These are phyloP conservation scores for Antrozous pallidus DNA, from an alignment of 2,797 vertebrate species.

Conservation along the genomic window DNA sequence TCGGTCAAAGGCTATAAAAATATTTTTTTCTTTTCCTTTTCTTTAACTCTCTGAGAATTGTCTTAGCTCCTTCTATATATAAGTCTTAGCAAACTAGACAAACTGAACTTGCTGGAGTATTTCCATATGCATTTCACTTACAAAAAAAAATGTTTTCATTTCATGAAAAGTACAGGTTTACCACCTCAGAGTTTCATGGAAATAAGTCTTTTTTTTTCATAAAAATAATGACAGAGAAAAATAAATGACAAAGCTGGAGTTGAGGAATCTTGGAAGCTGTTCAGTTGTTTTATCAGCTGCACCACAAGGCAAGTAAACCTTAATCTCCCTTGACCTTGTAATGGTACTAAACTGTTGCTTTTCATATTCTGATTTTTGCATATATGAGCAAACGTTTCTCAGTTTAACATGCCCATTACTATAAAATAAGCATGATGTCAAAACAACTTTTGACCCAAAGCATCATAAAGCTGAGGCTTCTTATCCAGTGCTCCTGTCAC, in stretches of 20 bases:
- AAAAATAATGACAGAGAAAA: slow-evolving; percentile 73
- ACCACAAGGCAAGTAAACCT: slow-evolving; percentile 63
- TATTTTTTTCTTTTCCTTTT: slow-evolving; percentile 16
- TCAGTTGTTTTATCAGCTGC: slow-evolving; percentile 78
- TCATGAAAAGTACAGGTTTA: slow-evolving; percentile 62
- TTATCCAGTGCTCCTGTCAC: not conserved
- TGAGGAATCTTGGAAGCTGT: slow-evolving; percentile 74
- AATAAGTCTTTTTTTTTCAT: slow-evolving; percentile 51
- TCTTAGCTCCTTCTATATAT: slow-evolving; percentile 39
- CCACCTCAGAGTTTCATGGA: slow-evolving; percentile 72
- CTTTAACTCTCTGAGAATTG: slow-evolving; percentile 59
- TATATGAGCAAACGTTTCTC: slow-evolving; percentile 48
- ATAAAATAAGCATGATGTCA: slow-evolving; percentile 71
- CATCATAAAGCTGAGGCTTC: not conserved
- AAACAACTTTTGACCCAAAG: slow-evolving; percentile 66
- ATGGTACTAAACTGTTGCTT: slow-evolving; percentile 55
- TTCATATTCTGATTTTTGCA: slow-evolving; percentile 27
- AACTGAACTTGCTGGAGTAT: slow-evolving; percentile 56
- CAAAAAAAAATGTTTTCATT: slow-evolving; percentile 60
- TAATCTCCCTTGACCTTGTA: slow-evolving; percentile 63
- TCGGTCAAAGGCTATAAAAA: slow-evolving; percentile 47
- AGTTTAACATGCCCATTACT: slow-evolving; percentile 67
- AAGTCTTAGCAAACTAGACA: slow-evolving; percentile 55
- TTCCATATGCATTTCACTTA: slow-evolving; percentile 69
- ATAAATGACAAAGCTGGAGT: slow-evolving; percentile 67